These are phyloP conservation scores for Bovichtus diacanthus DNA, from an alignment of 2,797 vertebrate species.

Conservation along the genomic window DNA sequence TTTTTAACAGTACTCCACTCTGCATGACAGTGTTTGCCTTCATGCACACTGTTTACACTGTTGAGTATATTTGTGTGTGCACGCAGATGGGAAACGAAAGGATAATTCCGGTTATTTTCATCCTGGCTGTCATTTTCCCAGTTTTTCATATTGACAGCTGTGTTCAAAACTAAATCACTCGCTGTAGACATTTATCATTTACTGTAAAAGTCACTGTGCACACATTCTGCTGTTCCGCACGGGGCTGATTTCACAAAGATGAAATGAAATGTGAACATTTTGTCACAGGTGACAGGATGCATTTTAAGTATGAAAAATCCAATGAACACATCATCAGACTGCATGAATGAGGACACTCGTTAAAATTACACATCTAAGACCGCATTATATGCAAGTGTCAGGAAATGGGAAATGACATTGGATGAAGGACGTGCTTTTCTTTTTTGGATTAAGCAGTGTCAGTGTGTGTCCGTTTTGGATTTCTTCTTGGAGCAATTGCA, in stretches of 20 bases:
- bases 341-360: not conserved
- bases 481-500: not conserved
- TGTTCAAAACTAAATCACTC: conserved; percentile 51
- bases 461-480: conserved; percentile 9
- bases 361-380: conserved; percentile 10
- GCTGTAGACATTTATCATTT: conserved; percentile 42
- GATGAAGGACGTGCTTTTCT: not conserved
- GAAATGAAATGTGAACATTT: conserved; percentile 2
- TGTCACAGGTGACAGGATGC: conserved; percentile 6
- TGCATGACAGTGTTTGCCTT: conserved; percentile 50
- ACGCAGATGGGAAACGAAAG: conserved; percentile 62
- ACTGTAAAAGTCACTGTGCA: conserved; percentile 22
- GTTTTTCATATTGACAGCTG: conserved; percentile 48
- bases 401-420: conserved; percentile 9
- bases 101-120: conserved; percentile 72
- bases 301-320: conserved; percentile 21
- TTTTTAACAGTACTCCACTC: conserved; percentile 34
- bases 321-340: conserved; percentile 15
- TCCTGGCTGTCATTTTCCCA: conserved; percentile 60
- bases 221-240: conserved; percentile 22
- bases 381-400: not conserved
- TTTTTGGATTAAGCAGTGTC: not conserved
- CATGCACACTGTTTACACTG: conserved; percentile 30
- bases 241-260: conserved; percentile 15
- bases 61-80: conserved; percentile 33